Conservation (phyloP, 2,113 vertebrate species). For the Eonycteris spelaea region DNA sequence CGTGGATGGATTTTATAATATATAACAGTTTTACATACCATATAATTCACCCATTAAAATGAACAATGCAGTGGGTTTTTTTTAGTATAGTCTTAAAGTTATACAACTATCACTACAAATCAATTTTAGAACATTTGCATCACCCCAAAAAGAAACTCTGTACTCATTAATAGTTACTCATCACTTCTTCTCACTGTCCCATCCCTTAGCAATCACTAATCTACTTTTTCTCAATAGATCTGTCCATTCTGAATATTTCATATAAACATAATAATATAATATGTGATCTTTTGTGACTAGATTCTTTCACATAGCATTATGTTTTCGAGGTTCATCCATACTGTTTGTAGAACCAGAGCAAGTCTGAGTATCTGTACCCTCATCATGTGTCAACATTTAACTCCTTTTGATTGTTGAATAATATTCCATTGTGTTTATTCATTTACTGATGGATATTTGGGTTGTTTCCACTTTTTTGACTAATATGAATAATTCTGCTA, state of each 20-base stretch:
- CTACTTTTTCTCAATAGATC: background rate
- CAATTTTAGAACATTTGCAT: background rate
- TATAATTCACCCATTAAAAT: background rate
- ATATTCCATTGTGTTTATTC: background rate
- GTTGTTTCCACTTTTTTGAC: background rate
- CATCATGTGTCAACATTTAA: background rate
- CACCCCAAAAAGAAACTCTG: background rate
- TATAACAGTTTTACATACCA: background rate
- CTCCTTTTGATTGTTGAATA: background rate
- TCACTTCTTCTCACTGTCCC: background rate
- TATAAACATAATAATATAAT: background rate
- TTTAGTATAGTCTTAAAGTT: background rate
- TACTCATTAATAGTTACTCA: background rate
- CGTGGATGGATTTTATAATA: background rate
- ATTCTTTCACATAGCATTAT: background rate
- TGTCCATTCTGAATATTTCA: background rate
- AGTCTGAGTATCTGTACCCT: too few relatives aligned
- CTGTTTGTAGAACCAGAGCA: too few relatives aligned
- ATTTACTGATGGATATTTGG: background rate
- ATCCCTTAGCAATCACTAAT: background rate
- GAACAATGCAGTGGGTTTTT: background rate
- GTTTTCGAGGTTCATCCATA: background rate
- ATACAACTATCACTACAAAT: background rate
- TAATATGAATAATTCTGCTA: background rate
- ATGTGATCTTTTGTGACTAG: background rate